These are phyloP conservation scores for Phylloscopus whistleri DNA, from an alignment of 2,113 vertebrate genomes.

Conservation along the genomic window DNA sequence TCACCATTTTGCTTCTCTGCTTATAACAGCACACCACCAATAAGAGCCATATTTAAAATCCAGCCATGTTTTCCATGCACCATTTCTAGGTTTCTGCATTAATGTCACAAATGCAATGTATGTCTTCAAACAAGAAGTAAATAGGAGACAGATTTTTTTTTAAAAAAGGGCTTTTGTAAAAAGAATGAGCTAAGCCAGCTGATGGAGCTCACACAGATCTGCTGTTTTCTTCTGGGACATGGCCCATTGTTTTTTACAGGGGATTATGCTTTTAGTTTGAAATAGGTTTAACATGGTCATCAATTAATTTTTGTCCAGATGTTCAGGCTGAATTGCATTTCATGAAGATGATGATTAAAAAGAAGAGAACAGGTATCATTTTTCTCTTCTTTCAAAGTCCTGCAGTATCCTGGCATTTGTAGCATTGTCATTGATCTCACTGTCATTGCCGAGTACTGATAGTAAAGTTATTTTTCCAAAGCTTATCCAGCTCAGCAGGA, in stretches of 20 bases:
- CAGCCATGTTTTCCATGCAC: neutral
- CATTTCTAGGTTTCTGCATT: neutral
- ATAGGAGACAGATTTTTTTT: neutral
- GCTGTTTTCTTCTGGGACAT: neutral
- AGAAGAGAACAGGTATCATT: neutral
- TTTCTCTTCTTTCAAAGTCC: conserved; percentile 23
- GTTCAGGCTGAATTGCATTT: neutral
- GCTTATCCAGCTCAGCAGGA: conserved; percentile 38
- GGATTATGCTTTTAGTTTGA: neutral
- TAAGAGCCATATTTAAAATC: neutral
- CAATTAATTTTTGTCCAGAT: neutral
- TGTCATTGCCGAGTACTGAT: conserved; percentile 13
- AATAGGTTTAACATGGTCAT: neutral
- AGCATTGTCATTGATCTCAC: neutral
- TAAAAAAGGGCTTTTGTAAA: neutral
- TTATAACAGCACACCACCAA: neutral
- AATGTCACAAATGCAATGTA: neutral
- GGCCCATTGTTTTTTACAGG: neutral
- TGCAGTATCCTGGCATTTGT: neutral
- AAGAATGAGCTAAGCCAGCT: neutral
- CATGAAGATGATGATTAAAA: neutral
- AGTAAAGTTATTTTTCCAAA: conserved; percentile 52
- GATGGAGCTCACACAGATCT: neutral
- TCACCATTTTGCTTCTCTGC: neutral
- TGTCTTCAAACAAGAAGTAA: neutral